Percentiles rank a stretch among this genome's conserved stretches.
phyloP scores from a whole-genome alignment of 2,888 invertebrate genomes.

The Tipula lateralis region DNA sequence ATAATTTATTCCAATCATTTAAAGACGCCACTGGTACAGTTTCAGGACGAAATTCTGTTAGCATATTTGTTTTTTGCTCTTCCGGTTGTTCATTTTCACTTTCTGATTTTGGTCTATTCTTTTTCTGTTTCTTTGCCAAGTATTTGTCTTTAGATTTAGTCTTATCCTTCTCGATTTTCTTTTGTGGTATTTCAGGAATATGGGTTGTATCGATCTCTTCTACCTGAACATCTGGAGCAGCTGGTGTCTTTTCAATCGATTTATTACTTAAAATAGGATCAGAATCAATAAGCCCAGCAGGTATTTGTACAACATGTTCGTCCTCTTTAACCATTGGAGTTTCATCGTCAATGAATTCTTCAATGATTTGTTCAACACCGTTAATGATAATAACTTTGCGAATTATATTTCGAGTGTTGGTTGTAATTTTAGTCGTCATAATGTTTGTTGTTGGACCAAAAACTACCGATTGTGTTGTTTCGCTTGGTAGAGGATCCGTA shows the following conservation, averaged over 20 bases:
- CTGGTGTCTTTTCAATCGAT: background rate
- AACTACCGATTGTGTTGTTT: background rate
- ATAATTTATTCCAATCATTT: background rate
- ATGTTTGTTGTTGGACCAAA: background rate
- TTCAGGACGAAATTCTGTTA: background rate
- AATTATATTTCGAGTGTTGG: constrained; percentile 69
- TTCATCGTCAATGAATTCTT: constrained; percentile 71
- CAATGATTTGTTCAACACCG: constrained; percentile 77
- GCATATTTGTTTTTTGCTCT: background rate
- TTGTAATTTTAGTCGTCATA: constrained; percentile 52
- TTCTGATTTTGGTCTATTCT: background rate
- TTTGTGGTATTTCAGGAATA: background rate
- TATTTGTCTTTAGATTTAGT: background rate
- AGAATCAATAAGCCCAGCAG: constrained; percentile 68
- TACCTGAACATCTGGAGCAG: background rate
- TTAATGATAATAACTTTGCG: constrained; percentile 71
- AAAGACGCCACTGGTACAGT: background rate
- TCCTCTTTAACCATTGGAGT: background rate
- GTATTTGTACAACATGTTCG: background rate
- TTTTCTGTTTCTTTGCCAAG: background rate
- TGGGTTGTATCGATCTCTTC: background rate
- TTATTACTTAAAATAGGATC: too few species aligned
- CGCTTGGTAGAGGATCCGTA: background rate
- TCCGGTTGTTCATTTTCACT: background rate
- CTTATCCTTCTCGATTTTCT: background rate